These are phyloP conservation scores for Megalops atlanticus DNA, from an alignment of 2,113 vertebrate genomes.

Conservation along the genomic window DNA sequence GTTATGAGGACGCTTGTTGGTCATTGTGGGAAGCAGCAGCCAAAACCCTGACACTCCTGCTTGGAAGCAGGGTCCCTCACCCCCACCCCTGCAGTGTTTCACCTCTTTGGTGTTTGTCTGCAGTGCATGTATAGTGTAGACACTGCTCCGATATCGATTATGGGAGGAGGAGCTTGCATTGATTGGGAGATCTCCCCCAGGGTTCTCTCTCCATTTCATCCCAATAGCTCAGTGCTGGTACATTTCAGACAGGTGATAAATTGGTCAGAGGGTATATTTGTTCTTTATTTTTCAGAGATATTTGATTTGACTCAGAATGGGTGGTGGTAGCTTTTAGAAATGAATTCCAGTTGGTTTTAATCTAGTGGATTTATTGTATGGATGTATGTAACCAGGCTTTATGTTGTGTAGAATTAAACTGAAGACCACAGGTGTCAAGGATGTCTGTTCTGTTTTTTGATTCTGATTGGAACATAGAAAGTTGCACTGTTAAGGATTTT, in stretches of 20 bases:
- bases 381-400: too few relatives aligned
- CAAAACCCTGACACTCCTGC: too few relatives aligned
- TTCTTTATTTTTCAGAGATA: not conserved
- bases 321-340: too few relatives aligned
- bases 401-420: too few relatives aligned
- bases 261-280: not conserved
- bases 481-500: too few relatives aligned
- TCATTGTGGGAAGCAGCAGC: too few relatives aligned
- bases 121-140: not conserved
- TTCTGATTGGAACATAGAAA: too few relatives aligned
- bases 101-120: not conserved
- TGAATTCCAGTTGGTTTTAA: too few relatives aligned
- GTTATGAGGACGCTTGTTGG: too few relatives aligned
- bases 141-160: not conserved
- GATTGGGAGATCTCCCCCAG: slow-evolving; percentile 17
- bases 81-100: not conserved
- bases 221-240: not conserved
- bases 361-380: too few relatives aligned
- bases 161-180: not conserved
- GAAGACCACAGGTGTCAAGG: too few relatives aligned
- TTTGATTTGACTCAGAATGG: not conserved
- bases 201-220: not conserved
- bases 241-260: not conserved
- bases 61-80: not conserved
- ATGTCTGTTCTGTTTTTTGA: too few relatives aligned